These are phyloP conservation scores for Eilema caniola DNA, from an alignment of 2,888 invertebrate genomes.

Conservation along the genomic window DNA sequence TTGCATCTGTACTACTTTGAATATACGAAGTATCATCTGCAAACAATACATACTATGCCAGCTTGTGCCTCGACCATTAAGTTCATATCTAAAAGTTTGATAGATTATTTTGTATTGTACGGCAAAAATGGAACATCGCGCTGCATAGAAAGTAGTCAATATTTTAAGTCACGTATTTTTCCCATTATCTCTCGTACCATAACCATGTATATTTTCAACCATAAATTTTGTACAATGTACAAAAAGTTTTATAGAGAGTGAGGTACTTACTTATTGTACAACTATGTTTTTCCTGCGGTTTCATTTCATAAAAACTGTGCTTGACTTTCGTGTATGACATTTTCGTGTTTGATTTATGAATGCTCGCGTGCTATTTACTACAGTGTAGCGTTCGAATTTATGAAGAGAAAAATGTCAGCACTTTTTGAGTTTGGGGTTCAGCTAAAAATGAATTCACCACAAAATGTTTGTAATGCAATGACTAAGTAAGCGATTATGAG, in stretches of 20 bases:
- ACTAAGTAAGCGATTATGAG: not conserved
- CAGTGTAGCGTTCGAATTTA: not conserved
- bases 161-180: constrained; percentile 43
- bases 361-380: constrained; percentile 5
- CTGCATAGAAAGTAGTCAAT: constrained; percentile 38
- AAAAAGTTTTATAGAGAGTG: constrained; percentile 47
- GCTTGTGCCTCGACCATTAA: not conserved
- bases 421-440: not conserved
- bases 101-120: constrained; percentile 15
- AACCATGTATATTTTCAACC: constrained; percentile 49
- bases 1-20: too few relatives aligned
- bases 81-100: constrained; percentile 1
- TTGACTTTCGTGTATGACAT: constrained; percentile 19
- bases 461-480: not conserved
- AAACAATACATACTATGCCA: too few relatives aligned
- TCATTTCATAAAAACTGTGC: constrained; percentile 27
- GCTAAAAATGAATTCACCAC: not conserved
- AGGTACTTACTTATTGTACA: constrained; percentile 40
- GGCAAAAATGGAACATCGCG: constrained; percentile 30
- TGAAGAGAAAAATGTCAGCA: not conserved
- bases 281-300: constrained; percentile 31
- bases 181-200: constrained; percentile 41
- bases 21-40: too few relatives aligned
- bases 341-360: constrained; percentile 13
- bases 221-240: constrained; percentile 45